Base-by-base conservation (phyloP, 2,888 invertebrate genomes). In the Hipparchia semele region DNA sequence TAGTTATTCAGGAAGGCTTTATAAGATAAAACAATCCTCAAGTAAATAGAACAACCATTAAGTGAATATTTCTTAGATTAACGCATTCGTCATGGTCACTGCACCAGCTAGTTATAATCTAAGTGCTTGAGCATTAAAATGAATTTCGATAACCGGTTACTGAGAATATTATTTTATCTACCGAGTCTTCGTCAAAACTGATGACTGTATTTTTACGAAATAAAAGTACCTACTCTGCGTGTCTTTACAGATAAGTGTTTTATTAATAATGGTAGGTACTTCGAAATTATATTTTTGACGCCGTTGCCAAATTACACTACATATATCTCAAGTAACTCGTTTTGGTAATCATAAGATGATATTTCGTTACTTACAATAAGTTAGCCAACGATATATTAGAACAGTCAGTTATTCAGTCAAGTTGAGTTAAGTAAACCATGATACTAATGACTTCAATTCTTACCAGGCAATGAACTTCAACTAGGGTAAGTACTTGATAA, bases 41-140 rank as follows among this genome's bases (percentile, higher is more conserved):
- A 23, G 8, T 53, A 23, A 51, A 65, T 9, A 23, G 59, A 59
- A 59, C 33, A 59, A 23, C 8, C 9, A 51, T 23, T 33, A 33
- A 10, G 10, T 51, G 23, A 51, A 65, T 53, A 53, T 33, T 12
- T 51, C 51, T 51, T 33, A 61, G 45, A 61, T 45, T 45, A 61
- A 61, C 45, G 65, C 23, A 64, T 10, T 65, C 65, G 64, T 64
- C 51, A 64, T 51, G 64, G 64, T 49, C 51, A 64, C 51, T 65
- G 23, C 53, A 65, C 12, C 33, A 33, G 12, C 53, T 51, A 65
- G 10, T 23, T 23, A 65, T 12, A 64, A 12, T 65, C 51, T 23
- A 23, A 58, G 8, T 58, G 23, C 12, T 33, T 12, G 6, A 65
- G 6, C 12, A 33, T 53, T 12, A 33, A 65, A 65, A 33, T 33